phyloP scores from a whole-genome alignment of 2,113 vertebrate species.

The Himantopus leucocephalus region DNA sequence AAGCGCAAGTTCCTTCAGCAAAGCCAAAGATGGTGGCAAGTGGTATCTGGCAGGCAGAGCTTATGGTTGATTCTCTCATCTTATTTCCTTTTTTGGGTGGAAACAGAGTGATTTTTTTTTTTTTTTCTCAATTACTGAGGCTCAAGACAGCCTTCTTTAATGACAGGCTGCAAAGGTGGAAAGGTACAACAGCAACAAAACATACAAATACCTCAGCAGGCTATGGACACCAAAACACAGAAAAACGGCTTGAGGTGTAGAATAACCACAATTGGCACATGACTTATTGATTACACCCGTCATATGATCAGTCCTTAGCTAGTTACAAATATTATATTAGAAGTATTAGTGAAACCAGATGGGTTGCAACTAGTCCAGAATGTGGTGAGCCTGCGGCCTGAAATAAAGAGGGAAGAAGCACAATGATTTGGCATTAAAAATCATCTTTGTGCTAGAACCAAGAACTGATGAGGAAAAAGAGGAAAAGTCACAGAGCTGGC shows the following conservation, averaged over 20 bases:
- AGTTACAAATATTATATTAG: slow-evolving; percentile 63
- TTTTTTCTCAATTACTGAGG: neutral
- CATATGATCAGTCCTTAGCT: slow-evolving; percentile 41
- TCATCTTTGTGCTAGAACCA: slow-evolving; percentile 21
- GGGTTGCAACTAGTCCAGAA: slow-evolving; percentile 59
- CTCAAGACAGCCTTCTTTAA: neutral
- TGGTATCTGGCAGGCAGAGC: neutral
- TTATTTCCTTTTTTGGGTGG: neutral
- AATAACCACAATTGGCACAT: slow-evolving; percentile 15
- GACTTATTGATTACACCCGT: slow-evolving; percentile 44
- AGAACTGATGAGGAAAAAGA: slow-evolving; percentile 15
- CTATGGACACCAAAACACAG: neutral
- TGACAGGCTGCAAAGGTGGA: neutral
- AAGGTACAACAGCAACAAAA: neutral
- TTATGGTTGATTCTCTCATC: neutral
- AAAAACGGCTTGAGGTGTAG: neutral
- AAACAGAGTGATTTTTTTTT: neutral
- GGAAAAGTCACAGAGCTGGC: neutral
- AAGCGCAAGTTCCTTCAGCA: neutral
- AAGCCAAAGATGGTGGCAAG: neutral
- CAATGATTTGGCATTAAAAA: slow-evolving; percentile 63
- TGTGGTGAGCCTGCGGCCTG: slow-evolving; percentile 50
- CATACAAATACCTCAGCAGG: neutral
- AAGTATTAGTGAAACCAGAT: slow-evolving; percentile 65
- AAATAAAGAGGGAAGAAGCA: slow-evolving; percentile 52